phyloP scores from a whole-genome alignment of 2,113 vertebrate species.

The Potamarius usumacintae region DNA sequence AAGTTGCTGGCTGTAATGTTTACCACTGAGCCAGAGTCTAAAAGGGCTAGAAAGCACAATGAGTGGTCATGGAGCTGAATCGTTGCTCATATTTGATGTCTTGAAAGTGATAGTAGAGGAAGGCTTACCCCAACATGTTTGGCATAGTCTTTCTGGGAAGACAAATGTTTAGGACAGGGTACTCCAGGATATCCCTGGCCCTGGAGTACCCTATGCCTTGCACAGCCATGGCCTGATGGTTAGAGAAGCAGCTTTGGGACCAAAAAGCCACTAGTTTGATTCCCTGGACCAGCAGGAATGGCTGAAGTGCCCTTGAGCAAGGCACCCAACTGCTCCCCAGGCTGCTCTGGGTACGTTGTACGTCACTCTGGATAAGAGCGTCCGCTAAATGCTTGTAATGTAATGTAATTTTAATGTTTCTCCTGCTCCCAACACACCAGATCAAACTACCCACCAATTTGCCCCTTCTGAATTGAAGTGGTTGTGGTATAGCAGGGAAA shows the following conservation, averaged over 20 bases:
- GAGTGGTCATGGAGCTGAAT: too few relatives aligned
- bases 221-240: not conserved
- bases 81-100: too few relatives aligned
- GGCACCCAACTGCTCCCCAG: too few relatives aligned
- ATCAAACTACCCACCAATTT: not conserved
- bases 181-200: not conserved
- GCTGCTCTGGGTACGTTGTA: too few relatives aligned
- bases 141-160: not conserved
- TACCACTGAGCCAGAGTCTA: not conserved
- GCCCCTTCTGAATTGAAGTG: not conserved
- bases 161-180: not conserved
- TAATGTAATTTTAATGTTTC: too few relatives aligned
- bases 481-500: not conserved
- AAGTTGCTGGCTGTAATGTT: not conserved
- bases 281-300: too few relatives aligned
- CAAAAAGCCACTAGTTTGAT: too few relatives aligned
- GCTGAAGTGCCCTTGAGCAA: too few relatives aligned
- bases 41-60: too few relatives aligned
- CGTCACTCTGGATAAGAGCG: too few relatives aligned
- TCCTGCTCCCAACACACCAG: not conserved
- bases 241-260: too few relatives aligned
- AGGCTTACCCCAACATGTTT: not conserved
- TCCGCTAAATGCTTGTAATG: too few relatives aligned
- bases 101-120: not conserved
- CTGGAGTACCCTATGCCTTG: not conserved